phyloP scores from a whole-genome alignment of 2,113 vertebrate genomes.

The Myanophis thanlyinensis region DNA sequence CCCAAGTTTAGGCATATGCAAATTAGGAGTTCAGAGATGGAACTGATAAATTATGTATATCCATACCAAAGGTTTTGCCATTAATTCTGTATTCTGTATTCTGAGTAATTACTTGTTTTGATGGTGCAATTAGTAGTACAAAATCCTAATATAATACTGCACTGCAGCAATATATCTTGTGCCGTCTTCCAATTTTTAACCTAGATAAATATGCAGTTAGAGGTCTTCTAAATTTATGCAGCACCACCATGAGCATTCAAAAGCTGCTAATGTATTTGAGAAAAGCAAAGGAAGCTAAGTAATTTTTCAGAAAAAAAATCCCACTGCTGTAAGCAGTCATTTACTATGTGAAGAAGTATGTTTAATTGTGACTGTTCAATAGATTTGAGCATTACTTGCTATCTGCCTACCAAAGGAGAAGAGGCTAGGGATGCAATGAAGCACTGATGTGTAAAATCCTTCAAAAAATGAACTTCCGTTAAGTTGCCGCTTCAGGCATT shows the following conservation, averaged over 20 bases:
- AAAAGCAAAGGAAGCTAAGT: neutral
- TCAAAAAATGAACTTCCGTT: neutral
- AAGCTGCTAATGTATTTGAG: neutral
- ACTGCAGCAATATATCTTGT: accelerated
- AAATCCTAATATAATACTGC: neutral
- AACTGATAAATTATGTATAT: neutral
- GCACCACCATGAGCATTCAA: neutral
- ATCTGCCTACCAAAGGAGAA: neutral
- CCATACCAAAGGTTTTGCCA: neutral
- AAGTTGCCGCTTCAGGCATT: neutral
- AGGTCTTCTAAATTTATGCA: neutral
- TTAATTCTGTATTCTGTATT: slow-evolving; percentile 13
- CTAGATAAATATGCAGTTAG: neutral
- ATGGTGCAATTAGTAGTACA: neutral
- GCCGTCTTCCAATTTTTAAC: neutral
- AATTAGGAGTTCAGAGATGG: neutral
- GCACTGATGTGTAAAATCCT: neutral
- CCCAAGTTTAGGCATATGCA: neutral
- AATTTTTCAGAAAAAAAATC: neutral
- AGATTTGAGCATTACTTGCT: neutral
- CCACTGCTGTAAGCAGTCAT: neutral
- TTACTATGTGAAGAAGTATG: neutral
- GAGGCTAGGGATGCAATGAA: neutral
- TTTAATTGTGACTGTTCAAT: neutral
- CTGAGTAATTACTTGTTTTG: slow-evolving; percentile 4